Evolutionary conservation across 1,140 invertebrate species (phyloP).

Genomic region (Tachypleus tridentatus): DNA sequence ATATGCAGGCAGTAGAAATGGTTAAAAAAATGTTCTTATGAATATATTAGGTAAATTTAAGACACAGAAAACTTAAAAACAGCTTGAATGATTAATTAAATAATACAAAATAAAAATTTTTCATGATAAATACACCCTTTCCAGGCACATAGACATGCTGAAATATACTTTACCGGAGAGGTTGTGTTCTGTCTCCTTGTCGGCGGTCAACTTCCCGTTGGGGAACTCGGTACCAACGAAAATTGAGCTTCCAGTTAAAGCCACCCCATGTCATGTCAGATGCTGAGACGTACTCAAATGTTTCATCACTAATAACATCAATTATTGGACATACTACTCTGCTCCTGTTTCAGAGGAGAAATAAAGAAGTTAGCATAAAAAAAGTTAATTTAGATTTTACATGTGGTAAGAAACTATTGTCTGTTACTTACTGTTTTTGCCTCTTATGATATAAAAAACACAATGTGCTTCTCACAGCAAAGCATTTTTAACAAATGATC

Average conservation of each 20-base stretch:
- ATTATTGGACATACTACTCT: constrained; percentile 96
- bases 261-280: constrained; percentile 95
- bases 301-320: constrained; percentile 95
- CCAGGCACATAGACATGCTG: neutral
- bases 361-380: neutral
- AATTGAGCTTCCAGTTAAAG: constrained; percentile 97
- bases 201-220: constrained; percentile 85
- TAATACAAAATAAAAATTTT: no score
- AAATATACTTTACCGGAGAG: constrained; percentile 46
- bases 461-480: no score
- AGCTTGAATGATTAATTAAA: no score
- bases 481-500: no score
- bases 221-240: constrained; percentile 82
- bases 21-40: no score
- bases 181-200: constrained; percentile 74
- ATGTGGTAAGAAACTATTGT: no score
- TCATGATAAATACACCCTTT: neutral
- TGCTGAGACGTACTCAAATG: constrained; percentile 81
- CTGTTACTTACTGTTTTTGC: no score
- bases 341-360: constrained; percentile 42
- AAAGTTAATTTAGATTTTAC: neutral
- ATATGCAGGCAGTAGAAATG: no score
- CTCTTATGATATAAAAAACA: no score
- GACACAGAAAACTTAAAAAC: no score
- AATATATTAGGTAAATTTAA: no score